Evolutionary conservation across 1,140 invertebrate genomes (phyloP), one percentile per base, ranked within the genome.

Genomic region (Melipona quadrifasciata): DNA sequence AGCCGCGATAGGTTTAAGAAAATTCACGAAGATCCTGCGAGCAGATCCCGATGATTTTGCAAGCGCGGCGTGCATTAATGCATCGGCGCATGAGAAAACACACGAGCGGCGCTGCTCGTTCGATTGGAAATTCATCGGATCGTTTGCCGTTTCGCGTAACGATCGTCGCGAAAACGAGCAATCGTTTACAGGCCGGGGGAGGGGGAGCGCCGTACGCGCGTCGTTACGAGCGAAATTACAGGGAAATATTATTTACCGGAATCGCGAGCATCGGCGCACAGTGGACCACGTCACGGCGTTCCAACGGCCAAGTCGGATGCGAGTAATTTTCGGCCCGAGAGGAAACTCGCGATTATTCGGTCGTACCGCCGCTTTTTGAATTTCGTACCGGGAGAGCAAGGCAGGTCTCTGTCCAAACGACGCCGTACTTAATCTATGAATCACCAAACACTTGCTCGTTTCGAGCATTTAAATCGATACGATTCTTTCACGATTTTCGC

Each of bases 271-370:
- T 71, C 68, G 39, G 67, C 10, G 57, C 21, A 74, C 24, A 61
- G 24, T 11, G 27, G 31, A 53, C 31, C 11, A 27, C 11, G 27
- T 12, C 65, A 19, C 27, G 31, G 21, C 34, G 21, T 70, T 73
- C 55, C 72, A 55, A 55, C 27, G 47, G 10, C 47, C 16, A 31
- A 27, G 27, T 53, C 72, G 72, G 72, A 73, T 74, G 31, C 72
- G 53, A 74, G 47, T 74, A 53, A 74, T 74, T 57, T 74, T 57
- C n/a, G 27, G 27, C 11, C 27, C 27, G 16, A 11, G 39, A 74
- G 72, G n/a, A 74, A 74, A 57, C 11, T 73, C 17, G 24, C 24
- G 71, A 73, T 73, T 73, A 73, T n/a, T n/a, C n/a, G 47, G 34
- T 53, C 53, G 51, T 17, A 51, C 53, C 71, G 10, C 16, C 24